Evolutionary conservation across 2,113 vertebrate species (phyloP).

Genomic region (Fregetta grallaria): DNA sequence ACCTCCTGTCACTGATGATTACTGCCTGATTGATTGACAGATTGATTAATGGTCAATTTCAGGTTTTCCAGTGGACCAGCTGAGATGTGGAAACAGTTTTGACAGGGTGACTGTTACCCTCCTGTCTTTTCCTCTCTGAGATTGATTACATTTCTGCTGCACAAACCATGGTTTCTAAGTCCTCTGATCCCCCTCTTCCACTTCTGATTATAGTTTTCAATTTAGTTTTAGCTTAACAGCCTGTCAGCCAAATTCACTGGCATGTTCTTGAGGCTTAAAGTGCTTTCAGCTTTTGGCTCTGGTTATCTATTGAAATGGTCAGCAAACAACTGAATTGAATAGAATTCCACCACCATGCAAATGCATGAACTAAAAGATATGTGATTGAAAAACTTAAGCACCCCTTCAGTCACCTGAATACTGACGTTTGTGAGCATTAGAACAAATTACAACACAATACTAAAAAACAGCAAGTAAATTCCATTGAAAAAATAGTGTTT

Average conservation of each 20-base stretch:
- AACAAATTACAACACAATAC: neutral
- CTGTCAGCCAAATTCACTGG: conserved; percentile 41
- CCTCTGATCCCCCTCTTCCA: conserved; percentile 17
- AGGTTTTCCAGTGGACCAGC: neutral
- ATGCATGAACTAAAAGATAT: neutral
- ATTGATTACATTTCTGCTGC: conserved; percentile 43
- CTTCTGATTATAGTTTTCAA: conserved; percentile 56
- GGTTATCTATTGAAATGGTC: conserved; percentile 38
- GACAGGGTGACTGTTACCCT: conserved; percentile 6
- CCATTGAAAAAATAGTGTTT: neutral
- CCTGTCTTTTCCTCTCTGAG: conserved; percentile 27
- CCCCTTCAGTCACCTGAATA: neutral
- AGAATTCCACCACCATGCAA: neutral
- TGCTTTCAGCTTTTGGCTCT: conserved; percentile 9
- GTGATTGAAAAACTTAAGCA: conserved; percentile 4
- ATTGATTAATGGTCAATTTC: conserved; percentile 25
- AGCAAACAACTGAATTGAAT: conserved; percentile 10
- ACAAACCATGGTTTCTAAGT: conserved; percentile 1
- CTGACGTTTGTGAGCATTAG: neutral
- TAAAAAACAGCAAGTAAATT: conserved; percentile 11
- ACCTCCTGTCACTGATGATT: conserved; percentile 9
- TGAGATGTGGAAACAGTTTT: neutral
- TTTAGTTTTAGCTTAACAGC: conserved; percentile 53
- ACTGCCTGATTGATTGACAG: conserved; percentile 15
- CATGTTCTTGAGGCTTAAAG: conserved; percentile 7